Percentiles rank a stretch among this genome's conserved stretches.
Conservation (phyloP, 2,888 invertebrate genomes). For the Drosophila aldrichi region DNA sequence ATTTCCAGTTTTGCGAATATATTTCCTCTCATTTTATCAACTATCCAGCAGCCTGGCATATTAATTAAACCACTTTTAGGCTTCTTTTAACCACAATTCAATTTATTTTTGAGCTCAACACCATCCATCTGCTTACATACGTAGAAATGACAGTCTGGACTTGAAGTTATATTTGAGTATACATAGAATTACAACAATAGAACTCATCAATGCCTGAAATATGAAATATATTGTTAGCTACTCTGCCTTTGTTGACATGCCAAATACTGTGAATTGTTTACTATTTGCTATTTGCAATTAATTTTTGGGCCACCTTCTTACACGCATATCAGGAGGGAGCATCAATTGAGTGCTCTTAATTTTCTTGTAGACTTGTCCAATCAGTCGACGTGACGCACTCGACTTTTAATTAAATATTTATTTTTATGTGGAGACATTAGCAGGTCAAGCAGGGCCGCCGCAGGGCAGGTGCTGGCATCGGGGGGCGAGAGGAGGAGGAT, state of each 20-base stretch:
- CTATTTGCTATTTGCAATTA: background rate
- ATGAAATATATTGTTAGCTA: background rate
- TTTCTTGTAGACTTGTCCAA: background rate
- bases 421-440: conserved; percentile 65
- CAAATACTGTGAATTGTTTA: background rate
- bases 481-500: conserved; percentile 17
- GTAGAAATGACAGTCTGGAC: too few relatives aligned
- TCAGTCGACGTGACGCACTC: conserved; percentile 21
- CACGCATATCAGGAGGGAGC: background rate
- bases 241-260: background rate
- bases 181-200: background rate
- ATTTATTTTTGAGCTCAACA: too few relatives aligned
- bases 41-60: too few relatives aligned
- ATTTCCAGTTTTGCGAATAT: too few relatives aligned
- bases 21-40: too few relatives aligned
- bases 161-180: too few relatives aligned
- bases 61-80: too few relatives aligned
- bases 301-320: background rate
- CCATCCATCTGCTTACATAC: too few relatives aligned
- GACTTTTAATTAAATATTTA: conserved; percentile 77
- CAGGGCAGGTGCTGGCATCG: background rate
- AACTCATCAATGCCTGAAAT: background rate
- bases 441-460: conserved; percentile 1
- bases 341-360: background rate
- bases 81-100: too few relatives aligned